These are phyloP conservation scores for Lasius fuliginosus DNA, from an alignment of 2,888 invertebrate species.

Conservation along the genomic window DNA sequence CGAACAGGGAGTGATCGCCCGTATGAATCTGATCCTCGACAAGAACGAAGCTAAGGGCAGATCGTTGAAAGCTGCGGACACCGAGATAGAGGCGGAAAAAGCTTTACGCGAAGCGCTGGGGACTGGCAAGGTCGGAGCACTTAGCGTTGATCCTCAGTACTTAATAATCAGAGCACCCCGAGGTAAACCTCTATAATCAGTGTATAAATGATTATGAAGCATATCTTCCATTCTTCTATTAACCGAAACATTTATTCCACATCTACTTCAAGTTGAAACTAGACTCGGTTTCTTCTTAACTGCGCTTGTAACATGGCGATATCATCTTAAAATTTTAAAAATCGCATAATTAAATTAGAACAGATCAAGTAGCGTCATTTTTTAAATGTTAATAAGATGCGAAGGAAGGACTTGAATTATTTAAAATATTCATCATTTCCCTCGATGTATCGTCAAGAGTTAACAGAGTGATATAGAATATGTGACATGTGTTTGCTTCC, in stretches of 20 bases:
- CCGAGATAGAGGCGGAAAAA: slow-evolving; percentile 86
- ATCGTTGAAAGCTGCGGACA: slow-evolving; percentile 82
- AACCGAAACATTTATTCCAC: neutral
- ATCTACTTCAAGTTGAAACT: neutral
- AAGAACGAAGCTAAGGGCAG: slow-evolving; percentile 86
- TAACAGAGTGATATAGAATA: neutral
- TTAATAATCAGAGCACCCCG: slow-evolving; percentile 90
- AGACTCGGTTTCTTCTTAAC: neutral
- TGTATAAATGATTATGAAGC: neutral
- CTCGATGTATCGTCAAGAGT: neutral
- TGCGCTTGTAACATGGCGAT: neutral
- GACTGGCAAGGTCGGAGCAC: slow-evolving; percentile 92
- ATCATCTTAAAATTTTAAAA: neutral
- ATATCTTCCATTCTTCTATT: neutral
- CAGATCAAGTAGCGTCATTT: neutral
- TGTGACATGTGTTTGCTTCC: slow-evolving; percentile 46
- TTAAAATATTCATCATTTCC: neutral
- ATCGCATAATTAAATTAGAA: neutral
- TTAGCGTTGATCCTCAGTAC: slow-evolving; percentile 94
- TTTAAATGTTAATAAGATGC: neutral
- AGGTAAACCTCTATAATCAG: slow-evolving; percentile 87
- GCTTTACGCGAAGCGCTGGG: slow-evolving; percentile 91
- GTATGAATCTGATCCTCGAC: slow-evolving; percentile 92
- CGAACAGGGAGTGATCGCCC: slow-evolving; percentile 91
- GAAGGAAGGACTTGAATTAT: neutral